A percentile compares a stretch with the other conserved stretches of the same genome.
These are phyloP conservation scores for Colaptes auratus DNA, from an alignment of 2,113 vertebrate genomes.

Conservation along the genomic window DNA sequence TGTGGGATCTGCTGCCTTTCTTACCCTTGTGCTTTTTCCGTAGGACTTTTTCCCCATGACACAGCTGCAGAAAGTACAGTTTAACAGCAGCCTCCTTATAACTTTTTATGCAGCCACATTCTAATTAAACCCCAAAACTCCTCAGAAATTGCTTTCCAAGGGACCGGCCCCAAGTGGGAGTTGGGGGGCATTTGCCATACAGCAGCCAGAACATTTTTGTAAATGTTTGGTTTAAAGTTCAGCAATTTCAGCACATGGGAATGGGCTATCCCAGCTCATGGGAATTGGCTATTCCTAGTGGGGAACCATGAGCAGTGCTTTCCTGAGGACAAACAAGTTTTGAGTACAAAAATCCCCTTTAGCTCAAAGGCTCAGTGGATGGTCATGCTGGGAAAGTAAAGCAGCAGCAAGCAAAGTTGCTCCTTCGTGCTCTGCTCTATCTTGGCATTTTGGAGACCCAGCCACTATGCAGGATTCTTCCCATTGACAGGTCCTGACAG, in stretches of 20 bases:
- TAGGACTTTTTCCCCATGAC: not conserved
- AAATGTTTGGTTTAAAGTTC: not conserved
- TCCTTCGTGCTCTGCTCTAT: not conserved
- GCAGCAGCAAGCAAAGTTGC: not conserved
- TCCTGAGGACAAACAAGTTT: not conserved
- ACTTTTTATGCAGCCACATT: not conserved
- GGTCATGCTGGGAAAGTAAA: not conserved
- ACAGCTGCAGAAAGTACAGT: not conserved
- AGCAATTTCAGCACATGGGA: not conserved
- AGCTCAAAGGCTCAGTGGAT: not conserved
- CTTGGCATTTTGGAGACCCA: not conserved
- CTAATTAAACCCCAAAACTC: slow-evolving; percentile 45
- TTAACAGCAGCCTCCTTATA: not conserved
- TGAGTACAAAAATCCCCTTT: not conserved
- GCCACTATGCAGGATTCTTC: not conserved
- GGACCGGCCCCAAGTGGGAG: not conserved
- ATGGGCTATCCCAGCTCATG: not conserved
- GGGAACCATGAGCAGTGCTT: not conserved
- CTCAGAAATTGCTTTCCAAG: slow-evolving; percentile 42
- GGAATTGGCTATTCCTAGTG: not conserved
- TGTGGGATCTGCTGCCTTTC: not conserved
- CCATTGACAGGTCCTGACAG: rapidly evolving
- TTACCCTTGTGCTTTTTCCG: not conserved
- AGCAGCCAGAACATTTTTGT: not conserved
- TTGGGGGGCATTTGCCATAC: not conserved